A percentile compares a stretch with the other conserved stretches of the same genome.
phyloP scores from a whole-genome alignment of 2,113 vertebrate species.

The Nycticryphes semicollaris region DNA sequence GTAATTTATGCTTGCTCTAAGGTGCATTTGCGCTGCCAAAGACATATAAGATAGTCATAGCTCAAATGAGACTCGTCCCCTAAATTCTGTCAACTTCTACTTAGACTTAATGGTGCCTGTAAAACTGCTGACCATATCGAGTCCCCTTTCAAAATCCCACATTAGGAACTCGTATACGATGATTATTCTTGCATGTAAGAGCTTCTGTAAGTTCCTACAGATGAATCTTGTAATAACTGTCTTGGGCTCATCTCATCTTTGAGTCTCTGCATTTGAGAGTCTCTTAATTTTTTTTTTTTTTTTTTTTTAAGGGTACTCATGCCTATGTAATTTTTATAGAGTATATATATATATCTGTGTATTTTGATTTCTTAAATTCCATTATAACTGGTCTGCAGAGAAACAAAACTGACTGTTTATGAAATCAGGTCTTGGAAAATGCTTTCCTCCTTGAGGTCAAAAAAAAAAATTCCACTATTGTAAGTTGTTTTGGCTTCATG shows the following conservation, averaged over 20 bases:
- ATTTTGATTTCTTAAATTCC: slow-evolving; percentile 65
- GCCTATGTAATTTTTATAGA: slow-evolving; percentile 23
- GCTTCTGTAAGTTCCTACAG: neutral
- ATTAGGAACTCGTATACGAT: neutral
- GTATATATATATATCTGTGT: slow-evolving; percentile 35
- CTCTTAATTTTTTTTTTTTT: too few species aligned
- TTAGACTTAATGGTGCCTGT: neutral
- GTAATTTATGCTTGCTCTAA: neutral
- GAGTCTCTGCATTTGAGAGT: neutral
- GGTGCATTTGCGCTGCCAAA: neutral
- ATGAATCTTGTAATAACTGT: neutral
- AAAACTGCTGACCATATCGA: neutral
- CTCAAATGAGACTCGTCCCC: neutral
- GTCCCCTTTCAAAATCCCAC: neutral
- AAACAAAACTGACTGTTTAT: slow-evolving; percentile 68
- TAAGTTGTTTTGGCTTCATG: slow-evolving; percentile 28
- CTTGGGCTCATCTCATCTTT: neutral
- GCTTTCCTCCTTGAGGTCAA: slow-evolving; percentile 42
- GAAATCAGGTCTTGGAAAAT: slow-evolving; percentile 68
- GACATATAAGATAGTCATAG: neutral
- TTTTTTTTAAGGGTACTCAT: neutral
- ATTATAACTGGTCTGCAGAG: slow-evolving; percentile 46
- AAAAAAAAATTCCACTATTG: neutral
- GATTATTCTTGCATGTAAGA: neutral
- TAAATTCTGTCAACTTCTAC: neutral